These are phyloP conservation scores for Onthophagus sagittarius DNA, from an alignment of 2,888 invertebrate species.

Conservation along the genomic window DNA sequence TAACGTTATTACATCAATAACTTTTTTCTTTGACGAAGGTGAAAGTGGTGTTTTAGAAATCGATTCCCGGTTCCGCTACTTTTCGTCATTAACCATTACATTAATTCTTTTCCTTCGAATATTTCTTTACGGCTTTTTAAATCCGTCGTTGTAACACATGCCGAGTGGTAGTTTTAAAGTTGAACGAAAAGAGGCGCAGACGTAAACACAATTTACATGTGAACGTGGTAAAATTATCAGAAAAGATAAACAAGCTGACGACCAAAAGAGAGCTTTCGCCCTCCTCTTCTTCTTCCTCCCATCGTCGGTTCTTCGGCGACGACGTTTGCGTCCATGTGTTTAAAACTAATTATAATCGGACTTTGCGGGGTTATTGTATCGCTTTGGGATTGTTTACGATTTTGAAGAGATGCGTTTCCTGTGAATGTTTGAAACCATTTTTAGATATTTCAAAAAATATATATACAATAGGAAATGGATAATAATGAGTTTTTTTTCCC, in stretches of 20 bases:
- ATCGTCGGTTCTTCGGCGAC: too few species aligned
- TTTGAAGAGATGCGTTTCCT: background rate
- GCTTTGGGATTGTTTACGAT: background rate
- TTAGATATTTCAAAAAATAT: too few species aligned
- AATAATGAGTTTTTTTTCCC: too few species aligned
- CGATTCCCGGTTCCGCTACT: too few species aligned
- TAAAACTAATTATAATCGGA: background rate
- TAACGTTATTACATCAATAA: too few species aligned
- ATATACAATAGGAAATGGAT: too few species aligned
- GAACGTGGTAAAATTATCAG: constrained; percentile 19
- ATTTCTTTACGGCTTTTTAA: background rate
- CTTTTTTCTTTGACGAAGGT: too few species aligned
- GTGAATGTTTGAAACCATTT: background rate
- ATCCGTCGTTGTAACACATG: too few species aligned
- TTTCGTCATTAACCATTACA: too few species aligned
- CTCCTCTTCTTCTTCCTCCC: too few species aligned
- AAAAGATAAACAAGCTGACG: constrained; percentile 14
- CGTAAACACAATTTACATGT: constrained; percentile 22
- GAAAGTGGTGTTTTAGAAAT: too few species aligned
- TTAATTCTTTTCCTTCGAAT: background rate
- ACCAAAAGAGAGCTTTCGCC: background rate
- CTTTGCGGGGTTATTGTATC: background rate
- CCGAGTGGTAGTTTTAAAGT: too few species aligned
- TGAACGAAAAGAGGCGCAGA: background rate
- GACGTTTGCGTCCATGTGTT: background rate